phyloP scores from a whole-genome alignment of 2,888 invertebrate genomes.

The Drosophila seclusa region DNA sequence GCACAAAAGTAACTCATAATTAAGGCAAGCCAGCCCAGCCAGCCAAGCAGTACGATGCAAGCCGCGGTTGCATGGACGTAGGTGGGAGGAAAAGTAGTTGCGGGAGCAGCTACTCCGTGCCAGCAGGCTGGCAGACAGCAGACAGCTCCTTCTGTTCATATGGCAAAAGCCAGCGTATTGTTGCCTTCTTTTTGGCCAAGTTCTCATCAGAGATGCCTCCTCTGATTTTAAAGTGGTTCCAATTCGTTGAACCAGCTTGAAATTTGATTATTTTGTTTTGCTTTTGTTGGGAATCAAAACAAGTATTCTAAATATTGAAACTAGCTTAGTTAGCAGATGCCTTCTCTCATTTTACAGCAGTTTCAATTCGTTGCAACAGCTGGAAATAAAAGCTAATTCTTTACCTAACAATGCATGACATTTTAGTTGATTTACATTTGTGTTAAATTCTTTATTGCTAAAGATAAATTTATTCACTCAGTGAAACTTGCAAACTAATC shows the following conservation, averaged over 20 bases:
- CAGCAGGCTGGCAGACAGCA: slow-evolving; percentile 8
- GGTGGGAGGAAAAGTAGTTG: slow-evolving; percentile 11
- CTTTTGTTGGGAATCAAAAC: neutral
- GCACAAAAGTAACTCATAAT: slow-evolving; percentile 79
- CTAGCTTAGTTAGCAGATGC: neutral
- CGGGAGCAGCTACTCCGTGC: neutral
- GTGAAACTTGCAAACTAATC: neutral
- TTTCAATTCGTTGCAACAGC: neutral
- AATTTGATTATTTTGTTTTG: neutral
- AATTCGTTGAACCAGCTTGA: neutral
- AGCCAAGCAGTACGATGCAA: slow-evolving; percentile 21
- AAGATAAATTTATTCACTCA: neutral
- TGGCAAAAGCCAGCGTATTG: slow-evolving; percentile 51
- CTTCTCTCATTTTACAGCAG: neutral
- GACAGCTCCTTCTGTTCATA: slow-evolving; percentile 51
- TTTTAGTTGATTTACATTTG: neutral
- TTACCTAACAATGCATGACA: neutral
- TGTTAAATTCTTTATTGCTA: neutral
- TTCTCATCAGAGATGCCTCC: slow-evolving; percentile 25
- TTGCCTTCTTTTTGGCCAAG: slow-evolving; percentile 60
- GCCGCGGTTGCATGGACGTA: slow-evolving; percentile 18
- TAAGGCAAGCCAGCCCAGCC: slow-evolving; percentile 62
- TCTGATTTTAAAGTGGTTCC: neutral
- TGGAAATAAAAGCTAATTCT: neutral
- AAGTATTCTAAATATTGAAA: neutral